Percentiles rank a stretch among this genome's conserved stretches.
Evolutionary conservation across 2,888 invertebrate genomes (phyloP).

Genomic region (Neoscelio sp.): DNA sequence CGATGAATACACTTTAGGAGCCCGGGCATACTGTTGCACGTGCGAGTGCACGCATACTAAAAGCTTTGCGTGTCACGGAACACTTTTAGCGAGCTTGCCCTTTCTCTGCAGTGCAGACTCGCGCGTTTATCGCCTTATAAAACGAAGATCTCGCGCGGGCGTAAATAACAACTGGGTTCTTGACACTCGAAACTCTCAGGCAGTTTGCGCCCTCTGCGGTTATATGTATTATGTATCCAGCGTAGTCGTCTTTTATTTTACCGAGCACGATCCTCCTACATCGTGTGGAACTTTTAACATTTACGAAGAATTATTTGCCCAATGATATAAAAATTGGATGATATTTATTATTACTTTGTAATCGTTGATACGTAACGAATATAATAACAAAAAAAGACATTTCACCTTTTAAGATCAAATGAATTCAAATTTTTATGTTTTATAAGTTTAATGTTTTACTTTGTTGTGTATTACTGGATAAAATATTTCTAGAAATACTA

Average conservation of each 20-base stretch:
- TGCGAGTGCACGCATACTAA: constrained; percentile 64
- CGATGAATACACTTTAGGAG: constrained; percentile 70
- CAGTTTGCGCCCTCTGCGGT: constrained; percentile 62
- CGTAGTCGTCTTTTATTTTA: constrained; percentile 53
- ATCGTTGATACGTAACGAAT: too few species aligned
- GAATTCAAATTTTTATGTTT: too few species aligned
- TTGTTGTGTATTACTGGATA: too few species aligned
- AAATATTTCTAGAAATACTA: too few species aligned
- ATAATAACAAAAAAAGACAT: too few species aligned
- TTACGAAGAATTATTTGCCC: constrained; percentile 44
- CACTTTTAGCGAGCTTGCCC: constrained; percentile 69
- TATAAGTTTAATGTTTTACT: too few species aligned
- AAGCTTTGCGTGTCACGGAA: constrained; percentile 68
- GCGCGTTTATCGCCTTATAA: constrained; percentile 77
- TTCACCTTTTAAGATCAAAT: too few species aligned
- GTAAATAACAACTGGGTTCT: constrained; percentile 73
- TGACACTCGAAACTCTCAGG: constrained; percentile 69
- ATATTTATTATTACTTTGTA: constrained; percentile 39
- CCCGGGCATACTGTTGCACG: constrained; percentile 56
- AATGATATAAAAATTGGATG: constrained; percentile 14
- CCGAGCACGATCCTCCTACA: constrained; percentile 29
- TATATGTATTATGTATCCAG: constrained; percentile 61
- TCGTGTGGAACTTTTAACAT: constrained; percentile 39
- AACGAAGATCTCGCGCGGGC: constrained; percentile 74
- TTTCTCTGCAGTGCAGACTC: constrained; percentile 63